Evolutionary conservation across 2,797 vertebrate species (phyloP).

Genomic region (Echiichthys vipera): DNA sequence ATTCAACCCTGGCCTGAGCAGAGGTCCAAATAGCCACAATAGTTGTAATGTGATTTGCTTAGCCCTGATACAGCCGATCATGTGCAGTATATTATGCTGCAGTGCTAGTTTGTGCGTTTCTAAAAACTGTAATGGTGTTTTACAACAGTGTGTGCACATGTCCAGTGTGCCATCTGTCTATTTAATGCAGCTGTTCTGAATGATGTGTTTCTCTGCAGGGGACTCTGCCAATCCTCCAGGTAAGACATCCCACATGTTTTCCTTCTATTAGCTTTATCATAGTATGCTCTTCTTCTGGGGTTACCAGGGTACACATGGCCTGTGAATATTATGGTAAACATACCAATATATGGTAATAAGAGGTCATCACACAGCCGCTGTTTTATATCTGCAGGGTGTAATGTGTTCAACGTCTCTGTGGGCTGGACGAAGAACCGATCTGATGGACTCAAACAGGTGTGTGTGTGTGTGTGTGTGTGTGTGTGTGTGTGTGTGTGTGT

Average conservation of each 20-base stretch:
- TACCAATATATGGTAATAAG: not conserved
- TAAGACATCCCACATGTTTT: conserved; percentile 53
- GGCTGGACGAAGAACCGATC: conserved; percentile 64
- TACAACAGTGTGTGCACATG: not conserved
- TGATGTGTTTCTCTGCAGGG: conserved; percentile 75
- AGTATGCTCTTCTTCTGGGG: conserved; percentile 2
- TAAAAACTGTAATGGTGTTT: not conserved
- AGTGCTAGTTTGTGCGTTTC: not conserved
- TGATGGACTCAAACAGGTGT: conserved; percentile 75
- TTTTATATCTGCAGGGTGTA: conserved; percentile 78
- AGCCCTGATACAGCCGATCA: not conserved
- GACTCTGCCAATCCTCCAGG: conserved; percentile 87
- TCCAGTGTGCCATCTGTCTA: not conserved
- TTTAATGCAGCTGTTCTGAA: conserved; percentile 8
- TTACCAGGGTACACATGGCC: conserved; percentile 30
- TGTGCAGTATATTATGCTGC: not conserved
- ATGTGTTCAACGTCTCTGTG: conserved; percentile 85
- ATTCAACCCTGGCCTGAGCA: not conserved
- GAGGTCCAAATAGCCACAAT: not conserved
- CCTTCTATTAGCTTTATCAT: not conserved
- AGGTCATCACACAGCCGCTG: conserved; percentile 27
- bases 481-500: not conserved
- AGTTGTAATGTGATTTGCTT: not conserved
- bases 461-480: conserved; percentile 23
- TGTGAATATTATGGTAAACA: conserved; percentile 37